A percentile compares a stretch with the other conserved stretches of the same genome.
These are phyloP conservation scores for Corythoichthys intestinalis DNA, from an alignment of 2,113 vertebrate genomes.

Conservation along the genomic window DNA sequence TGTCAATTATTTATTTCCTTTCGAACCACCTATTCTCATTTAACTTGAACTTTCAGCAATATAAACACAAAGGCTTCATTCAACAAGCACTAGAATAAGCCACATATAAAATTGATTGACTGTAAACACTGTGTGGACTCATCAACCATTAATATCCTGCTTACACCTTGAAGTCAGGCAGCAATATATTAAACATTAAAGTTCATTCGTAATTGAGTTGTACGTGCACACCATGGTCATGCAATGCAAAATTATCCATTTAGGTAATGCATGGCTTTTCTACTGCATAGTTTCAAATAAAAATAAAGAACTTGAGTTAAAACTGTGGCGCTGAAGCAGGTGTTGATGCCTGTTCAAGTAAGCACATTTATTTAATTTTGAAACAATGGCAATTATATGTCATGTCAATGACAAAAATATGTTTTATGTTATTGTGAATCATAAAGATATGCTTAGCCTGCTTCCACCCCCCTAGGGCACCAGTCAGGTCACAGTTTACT, in stretches of 20 bases:
- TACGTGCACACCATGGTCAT: not conserved
- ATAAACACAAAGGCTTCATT: not conserved
- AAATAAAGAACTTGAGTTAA: not conserved
- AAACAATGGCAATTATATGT: no score
- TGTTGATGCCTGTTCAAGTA: not conserved
- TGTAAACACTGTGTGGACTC: conserved; percentile 18
- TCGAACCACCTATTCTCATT: conserved; percentile 22
- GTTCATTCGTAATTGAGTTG: conserved; percentile 21
- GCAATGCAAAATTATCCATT: conserved; percentile 7
- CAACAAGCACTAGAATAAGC: conserved; percentile 10
- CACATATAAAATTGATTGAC: conserved; percentile 9
- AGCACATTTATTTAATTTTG: not conserved
- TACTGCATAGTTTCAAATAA: conserved; percentile 6
- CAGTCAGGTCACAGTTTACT: no score
- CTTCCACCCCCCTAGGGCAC: no score
- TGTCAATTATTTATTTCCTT: conserved; percentile 57
- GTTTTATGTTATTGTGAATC: no score
- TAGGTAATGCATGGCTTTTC: not conserved
- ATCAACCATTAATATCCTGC: conserved; percentile 9
- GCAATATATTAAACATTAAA: conserved; percentile 1
- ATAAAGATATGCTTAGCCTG: no score
- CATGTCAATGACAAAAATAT: no score
- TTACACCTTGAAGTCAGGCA: conserved; percentile 3
- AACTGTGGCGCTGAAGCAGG: not conserved
- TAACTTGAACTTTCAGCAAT: conserved; percentile 2